These are phyloP conservation scores for Piezodorus guildinii DNA, from an alignment of 1,140 invertebrate genomes.

Conservation along the genomic window DNA sequence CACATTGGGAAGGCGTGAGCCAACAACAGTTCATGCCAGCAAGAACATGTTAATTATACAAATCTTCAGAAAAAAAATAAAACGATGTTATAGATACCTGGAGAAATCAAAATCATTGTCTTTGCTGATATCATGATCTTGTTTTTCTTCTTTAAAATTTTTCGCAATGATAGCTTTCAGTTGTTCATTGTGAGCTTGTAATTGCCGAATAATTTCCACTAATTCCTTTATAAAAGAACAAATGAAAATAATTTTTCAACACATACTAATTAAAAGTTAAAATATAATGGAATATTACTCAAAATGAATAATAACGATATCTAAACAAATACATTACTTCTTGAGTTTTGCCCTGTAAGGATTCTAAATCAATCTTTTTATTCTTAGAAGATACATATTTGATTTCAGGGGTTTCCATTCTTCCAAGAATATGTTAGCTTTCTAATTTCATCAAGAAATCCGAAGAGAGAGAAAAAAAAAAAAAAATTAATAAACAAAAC, in stretches of 20 bases:
- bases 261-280: background rate
- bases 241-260: background rate
- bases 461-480: too few relatives aligned
- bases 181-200: slow-evolving; percentile 23
- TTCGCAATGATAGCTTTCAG: slow-evolving; percentile 22
- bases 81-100: slow-evolving; percentile 37
- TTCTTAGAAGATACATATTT: background rate
- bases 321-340: background rate
- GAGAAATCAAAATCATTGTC: slow-evolving; percentile 41
- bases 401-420: too few relatives aligned
- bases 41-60: too few relatives aligned
- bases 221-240: slow-evolving; percentile 2
- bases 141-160: slow-evolving; percentile 28
- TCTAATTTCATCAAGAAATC: too few relatives aligned
- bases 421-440: too few relatives aligned
- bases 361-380: slow-evolving; percentile 3
- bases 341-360: background rate
- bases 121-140: slow-evolving; percentile 6
- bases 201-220: slow-evolving; percentile 16
- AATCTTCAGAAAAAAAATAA: too few relatives aligned
- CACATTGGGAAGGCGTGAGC: too few relatives aligned
- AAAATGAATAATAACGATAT: background rate
- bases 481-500: too few relatives aligned
- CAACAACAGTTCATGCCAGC: too few relatives aligned
- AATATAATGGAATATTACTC: background rate